Base-by-base conservation (phyloP, 2,113 vertebrate genomes). In the Zosterops lateralis region DNA sequence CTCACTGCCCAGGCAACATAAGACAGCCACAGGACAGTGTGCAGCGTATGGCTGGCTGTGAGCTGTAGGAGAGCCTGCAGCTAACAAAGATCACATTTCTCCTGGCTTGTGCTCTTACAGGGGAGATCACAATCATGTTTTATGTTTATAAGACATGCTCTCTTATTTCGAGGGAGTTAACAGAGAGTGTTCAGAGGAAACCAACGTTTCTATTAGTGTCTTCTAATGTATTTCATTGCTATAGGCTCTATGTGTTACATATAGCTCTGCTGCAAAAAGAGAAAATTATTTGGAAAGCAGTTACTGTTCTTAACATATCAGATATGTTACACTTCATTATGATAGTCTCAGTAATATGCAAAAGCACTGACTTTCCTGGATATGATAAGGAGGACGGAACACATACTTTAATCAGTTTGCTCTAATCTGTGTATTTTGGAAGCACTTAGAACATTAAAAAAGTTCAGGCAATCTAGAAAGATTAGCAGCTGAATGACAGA, bases 391-490 rank as follows among this genome's bases (percentile, higher is more conserved):
- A 84, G 61, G 68, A 92, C 44, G 36, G 31, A 85, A 91, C 31
- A 68, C 53, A 56, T 6, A 18, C 68, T 93, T 93, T 94, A 64
- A 85, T 91, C 61, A 87, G 38, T 93, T 92, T 94, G 87, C 78
- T 45, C 54, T 95, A 84, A 92, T 77, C 78, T 95, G 31, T 78
- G 62, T 90, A 65, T 93, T 96, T 90, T 92, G 77, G 77, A 95
- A 94, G 77, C 77, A 88, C 38, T 94, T 89, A 62, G 66, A 88
- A 90, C 57, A 92, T 95, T 51, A 94, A 73, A 77, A 73, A 88
- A 14, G 28, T 79, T 79, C 40, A 90, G 71, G 47, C 65, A 93
- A 73, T 78, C 81, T 84, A 57, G 72, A 81, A 95, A 82, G 65
- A 77, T 82, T 82, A 89, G 60, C 38, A 90, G 40, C 75, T 95